Conservation (phyloP, 2,113 vertebrate species). For the Forbesichthys agassizii region DNA sequence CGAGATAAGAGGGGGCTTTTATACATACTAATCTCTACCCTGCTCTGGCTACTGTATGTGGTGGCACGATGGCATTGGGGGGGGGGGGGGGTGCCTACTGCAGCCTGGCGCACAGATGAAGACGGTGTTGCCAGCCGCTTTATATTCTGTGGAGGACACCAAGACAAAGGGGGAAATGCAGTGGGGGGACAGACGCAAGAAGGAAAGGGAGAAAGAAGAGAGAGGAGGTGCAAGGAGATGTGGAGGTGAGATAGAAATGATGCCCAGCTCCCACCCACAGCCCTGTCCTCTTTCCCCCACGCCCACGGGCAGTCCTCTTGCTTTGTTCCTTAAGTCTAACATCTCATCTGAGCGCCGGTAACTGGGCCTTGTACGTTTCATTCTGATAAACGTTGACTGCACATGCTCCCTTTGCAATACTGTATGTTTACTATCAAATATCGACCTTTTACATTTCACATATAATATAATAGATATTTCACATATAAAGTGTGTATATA, state of each 20-base stretch:
- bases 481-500: background rate
- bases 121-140: constrained; percentile 58
- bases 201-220: background rate
- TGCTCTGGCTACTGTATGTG: constrained; percentile 24
- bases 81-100: constrained; percentile 40
- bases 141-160: constrained; percentile 53
- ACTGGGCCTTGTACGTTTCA: constrained; percentile 29
- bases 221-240: constrained; percentile 11
- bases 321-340: constrained; percentile 12
- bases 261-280: constrained; percentile 48
- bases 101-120: constrained; percentile 51
- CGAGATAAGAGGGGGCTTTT: constrained; percentile 52
- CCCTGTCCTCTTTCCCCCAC: constrained; percentile 26
- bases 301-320: background rate
- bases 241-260: constrained; percentile 24
- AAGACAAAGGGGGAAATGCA: background rate
- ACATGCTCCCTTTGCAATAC: constrained; percentile 26
- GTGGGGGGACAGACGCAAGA: constrained; percentile 4
- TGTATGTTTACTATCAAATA: constrained; percentile 43
- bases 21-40: constrained; percentile 57
- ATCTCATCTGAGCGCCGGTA: constrained; percentile 28
- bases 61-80: constrained; percentile 22
- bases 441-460: constrained; percentile 35
- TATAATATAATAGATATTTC: constrained; percentile 13
- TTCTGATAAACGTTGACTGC: constrained; percentile 13